Evolutionary conservation across 2,888 invertebrate species (phyloP).

Genomic region (Crematogaster levior): DNA sequence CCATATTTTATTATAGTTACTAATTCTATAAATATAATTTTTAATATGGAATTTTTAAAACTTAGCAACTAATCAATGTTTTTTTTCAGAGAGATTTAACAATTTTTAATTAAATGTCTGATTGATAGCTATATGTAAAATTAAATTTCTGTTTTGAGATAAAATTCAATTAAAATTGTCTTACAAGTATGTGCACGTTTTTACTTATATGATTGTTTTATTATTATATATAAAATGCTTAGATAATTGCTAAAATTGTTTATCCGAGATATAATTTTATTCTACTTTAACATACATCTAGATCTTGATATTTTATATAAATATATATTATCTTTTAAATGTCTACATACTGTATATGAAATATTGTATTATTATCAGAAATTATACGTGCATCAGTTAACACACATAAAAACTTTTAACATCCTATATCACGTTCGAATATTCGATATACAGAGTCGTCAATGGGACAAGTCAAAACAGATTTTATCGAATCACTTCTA

Average conservation of each 20-base stretch:
- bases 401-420: slow-evolving; percentile 1
- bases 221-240: neutral
- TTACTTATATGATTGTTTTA: neutral
- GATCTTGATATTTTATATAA: neutral
- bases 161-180: neutral
- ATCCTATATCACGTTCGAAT: slow-evolving; percentile 6
- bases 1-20: neutral
- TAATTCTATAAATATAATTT: neutral
- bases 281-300: neutral
- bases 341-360: neutral
- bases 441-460: slow-evolving; percentile 1
- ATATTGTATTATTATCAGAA: neutral
- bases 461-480: slow-evolving; percentile 1
- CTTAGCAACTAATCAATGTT: neutral
- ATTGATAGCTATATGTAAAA: neutral
- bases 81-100: neutral
- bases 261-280: neutral
- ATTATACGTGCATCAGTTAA: neutral
- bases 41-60: neutral
- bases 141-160: neutral
- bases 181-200: neutral
- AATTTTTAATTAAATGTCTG: neutral
- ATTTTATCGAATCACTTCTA: slow-evolving; percentile 27
- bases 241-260: neutral
- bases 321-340: neutral